Conservation (phyloP, 2,113 vertebrate genomes). For the Helogale parvula region DNA sequence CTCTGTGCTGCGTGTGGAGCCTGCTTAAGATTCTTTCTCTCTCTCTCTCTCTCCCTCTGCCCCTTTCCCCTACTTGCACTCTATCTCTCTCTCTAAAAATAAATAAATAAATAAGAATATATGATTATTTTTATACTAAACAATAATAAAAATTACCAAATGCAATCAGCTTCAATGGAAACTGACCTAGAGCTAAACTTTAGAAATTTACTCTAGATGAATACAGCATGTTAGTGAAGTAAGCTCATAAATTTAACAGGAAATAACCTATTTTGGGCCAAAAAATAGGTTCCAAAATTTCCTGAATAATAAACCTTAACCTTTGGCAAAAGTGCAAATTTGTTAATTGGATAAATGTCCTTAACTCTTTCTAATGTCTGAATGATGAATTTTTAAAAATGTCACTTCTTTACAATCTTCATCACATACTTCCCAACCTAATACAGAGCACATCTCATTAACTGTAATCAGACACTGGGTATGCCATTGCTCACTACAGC, state of each 20-base stretch:
- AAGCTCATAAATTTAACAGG: constrained; percentile 30
- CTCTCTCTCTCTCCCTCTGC: no score
- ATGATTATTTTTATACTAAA: neutral
- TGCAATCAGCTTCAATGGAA: neutral
- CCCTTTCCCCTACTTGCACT: no score
- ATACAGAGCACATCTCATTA: constrained; percentile 43
- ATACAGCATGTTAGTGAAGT: neutral
- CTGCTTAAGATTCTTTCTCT: no score
- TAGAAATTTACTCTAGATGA: constrained; percentile 5
- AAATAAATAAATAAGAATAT: neutral
- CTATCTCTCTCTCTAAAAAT: no score
- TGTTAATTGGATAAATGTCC: neutral
- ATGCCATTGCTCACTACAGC: neutral
- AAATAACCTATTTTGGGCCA: constrained; percentile 11
- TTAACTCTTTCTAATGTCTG: constrained; percentile 15
- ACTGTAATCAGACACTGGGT: neutral
- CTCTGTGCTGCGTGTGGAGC: no score
- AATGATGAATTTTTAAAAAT: constrained; percentile 41
- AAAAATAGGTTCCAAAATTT: constrained; percentile 9
- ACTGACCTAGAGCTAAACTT: neutral
- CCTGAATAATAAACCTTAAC: constrained; percentile 6
- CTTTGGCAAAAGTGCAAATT: constrained; percentile 29
- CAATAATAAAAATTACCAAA: constrained; percentile 4
- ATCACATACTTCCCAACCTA: neutral
- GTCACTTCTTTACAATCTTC: neutral